Base-by-base conservation (phyloP, 2,797 vertebrate species). In the Lithobates sylvaticus region DNA sequence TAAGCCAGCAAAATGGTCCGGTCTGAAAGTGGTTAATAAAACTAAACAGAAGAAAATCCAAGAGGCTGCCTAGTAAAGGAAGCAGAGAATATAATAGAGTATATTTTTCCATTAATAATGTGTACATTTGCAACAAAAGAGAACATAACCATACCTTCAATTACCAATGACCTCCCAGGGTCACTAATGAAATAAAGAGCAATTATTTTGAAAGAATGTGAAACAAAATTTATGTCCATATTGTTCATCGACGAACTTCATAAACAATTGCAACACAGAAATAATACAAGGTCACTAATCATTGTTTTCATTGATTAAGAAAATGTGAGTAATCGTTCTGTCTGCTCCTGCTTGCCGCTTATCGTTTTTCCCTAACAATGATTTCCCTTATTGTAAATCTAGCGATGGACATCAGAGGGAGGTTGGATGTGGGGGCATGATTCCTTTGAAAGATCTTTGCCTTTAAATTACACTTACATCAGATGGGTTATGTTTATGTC, bases 211-310 rank as follows among this genome's bases (percentile, higher is more conserved):
- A 78, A 65, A 2, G 50, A 78, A 8, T 78, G 21, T 3, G 18
- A 78, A 39, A 78, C 9, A 67, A 26, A 67, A 67, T 67, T 2
- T 67, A 67, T 67, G 65, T 67, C 27, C 65, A 26, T 67, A 26
- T 29, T 67, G n/a, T 29, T 67, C 3, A 61, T 61, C 1, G 54
- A 61, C 21, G 4, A 79, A 69, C n/a, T 47, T 47, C 26, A 29
- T 69, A 69, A 79, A 79, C 64, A 69, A 42, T 69, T 32, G 42
- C 21, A 42, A 36, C 68, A 79, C 42, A 69, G 65, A 16, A 44
- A 42, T 69, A 47, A 47, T 68, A 69, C 27, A 67, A 79, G 77
- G 77, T 69, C 64, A 68, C 9, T 79, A 79, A 79, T 79, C 16
- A 79, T 23, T 47, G 26, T 67, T 69, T 79, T 79, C 36, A 69